Base-by-base conservation (phyloP, 2,888 invertebrate species). In the Cybosia mesomella region DNA sequence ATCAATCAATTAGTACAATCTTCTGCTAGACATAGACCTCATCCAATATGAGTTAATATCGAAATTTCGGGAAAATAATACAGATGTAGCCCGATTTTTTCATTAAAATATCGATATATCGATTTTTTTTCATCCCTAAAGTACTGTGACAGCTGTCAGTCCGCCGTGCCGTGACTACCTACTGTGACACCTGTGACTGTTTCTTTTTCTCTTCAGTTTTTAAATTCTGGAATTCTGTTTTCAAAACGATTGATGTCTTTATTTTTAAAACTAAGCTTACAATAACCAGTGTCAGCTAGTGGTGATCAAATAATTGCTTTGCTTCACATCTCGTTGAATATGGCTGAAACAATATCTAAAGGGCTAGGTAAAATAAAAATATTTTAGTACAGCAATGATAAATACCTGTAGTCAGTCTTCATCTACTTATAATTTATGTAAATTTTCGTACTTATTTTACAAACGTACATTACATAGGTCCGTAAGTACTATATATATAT, bases 271-370 rank as follows among this genome's bases (percentile, higher is more conserved):
- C 18, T 18, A 7, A 10, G 2, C 8, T 43, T 49, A 49, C 18
- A 43, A 5, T 18, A 43, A 43, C 49, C 18, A 49, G n/a, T 49
- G n/a, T 49, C n/a, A 43, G 43, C 43, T 7, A n/a, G 49, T 49
- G n/a, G n/a, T 49, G 2, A 49, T 49, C 49, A 49, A 49, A 18
- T 49, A 49, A 49, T 49, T 2, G n/a, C 49, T n/a, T 49, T 49
- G n/a, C 18, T 49, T 49, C 49, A 49, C 18, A 49, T n/a, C 18
- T 55, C 28, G 0, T 13, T 22, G 55, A 63, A 55, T 54, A 63
- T 63, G 55, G 63, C 55, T n/a, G 36, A 63, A 36, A 21, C 55
- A 24, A 55, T 39, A 15, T 55, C 55, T 34, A 54, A 63, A 55
- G 54, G 21, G 15, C 18, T 63, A 55, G 63, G 63, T 63, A 55